These are phyloP conservation scores for Sphinx pinastri DNA, from an alignment of 2,888 invertebrate species.

Conservation along the genomic window DNA sequence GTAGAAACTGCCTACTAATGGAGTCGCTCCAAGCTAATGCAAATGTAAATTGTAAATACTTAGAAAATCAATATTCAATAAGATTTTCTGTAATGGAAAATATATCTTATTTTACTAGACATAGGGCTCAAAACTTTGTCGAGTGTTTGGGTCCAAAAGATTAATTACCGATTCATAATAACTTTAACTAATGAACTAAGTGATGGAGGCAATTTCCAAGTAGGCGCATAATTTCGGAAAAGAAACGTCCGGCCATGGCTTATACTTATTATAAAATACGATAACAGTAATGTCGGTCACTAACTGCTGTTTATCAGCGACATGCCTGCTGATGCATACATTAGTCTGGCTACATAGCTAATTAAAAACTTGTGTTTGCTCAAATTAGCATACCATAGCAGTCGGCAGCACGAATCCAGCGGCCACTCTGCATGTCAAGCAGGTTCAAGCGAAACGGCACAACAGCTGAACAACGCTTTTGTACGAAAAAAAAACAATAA, in stretches of 20 bases:
- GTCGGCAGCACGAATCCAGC: neutral
- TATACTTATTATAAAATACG: neutral
- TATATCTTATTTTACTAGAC: neutral
- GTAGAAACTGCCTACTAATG: conserved; percentile 18
- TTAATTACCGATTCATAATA: conserved; percentile 12
- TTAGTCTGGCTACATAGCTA: neutral
- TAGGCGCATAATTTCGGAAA: neutral
- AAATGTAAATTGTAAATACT: conserved; percentile 28
- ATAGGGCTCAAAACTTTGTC: neutral
- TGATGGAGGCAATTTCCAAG: conserved; percentile 3
- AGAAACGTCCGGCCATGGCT: neutral
- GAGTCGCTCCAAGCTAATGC: conserved; percentile 26
- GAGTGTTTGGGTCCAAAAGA: neutral
- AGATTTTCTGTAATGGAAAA: neutral
- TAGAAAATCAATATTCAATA: conserved; percentile 15
- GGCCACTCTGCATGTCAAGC: conserved; percentile 26
- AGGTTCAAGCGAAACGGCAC: conserved; percentile 17
- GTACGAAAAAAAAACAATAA: conserved; percentile 43
- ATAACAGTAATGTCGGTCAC: neutral
- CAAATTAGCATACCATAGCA: conserved; percentile 4
- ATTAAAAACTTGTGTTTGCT: neutral
- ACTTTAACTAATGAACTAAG: conserved; percentile 16
- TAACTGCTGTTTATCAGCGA: neutral
- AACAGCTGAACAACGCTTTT: conserved; percentile 31
- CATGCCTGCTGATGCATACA: no score